Conservation (phyloP, 2,797 vertebrate species). For the Dermochelys coriacea region DNA sequence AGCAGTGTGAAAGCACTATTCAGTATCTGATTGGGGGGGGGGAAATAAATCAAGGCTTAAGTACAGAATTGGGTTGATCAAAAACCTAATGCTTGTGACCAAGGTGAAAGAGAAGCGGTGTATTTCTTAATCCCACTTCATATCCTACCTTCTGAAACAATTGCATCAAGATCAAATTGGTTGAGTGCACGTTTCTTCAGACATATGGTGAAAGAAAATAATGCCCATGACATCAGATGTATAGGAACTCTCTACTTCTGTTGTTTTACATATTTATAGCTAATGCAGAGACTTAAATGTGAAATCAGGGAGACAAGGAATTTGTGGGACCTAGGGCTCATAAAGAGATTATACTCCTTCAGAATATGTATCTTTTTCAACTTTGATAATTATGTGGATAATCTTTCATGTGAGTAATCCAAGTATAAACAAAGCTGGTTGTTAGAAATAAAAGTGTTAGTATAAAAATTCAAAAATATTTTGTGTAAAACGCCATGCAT, state of each 20-base stretch:
- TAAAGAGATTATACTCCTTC: not conserved
- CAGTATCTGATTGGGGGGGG: too few relatives aligned
- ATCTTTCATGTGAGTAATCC: not conserved
- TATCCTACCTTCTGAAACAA: constrained; percentile 66
- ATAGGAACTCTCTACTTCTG: constrained; percentile 38
- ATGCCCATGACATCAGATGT: constrained; percentile 4
- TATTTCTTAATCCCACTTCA: constrained; percentile 67
- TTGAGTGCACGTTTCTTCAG: constrained; percentile 44
- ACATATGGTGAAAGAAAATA: constrained; percentile 46
- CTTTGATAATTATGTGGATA: not conserved
- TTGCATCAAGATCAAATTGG: constrained; percentile 64
- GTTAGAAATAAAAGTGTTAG: not conserved
- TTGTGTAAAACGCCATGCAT: not conserved
- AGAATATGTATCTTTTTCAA: not conserved
- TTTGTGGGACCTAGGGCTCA: not conserved
- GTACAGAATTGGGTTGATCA: not conserved
- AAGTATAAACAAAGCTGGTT: not conserved
- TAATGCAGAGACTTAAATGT: not conserved
- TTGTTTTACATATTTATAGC: constrained; percentile 45
- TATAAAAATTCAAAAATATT: not conserved
- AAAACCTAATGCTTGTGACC: not conserved
- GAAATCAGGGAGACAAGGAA: constrained; percentile 11
- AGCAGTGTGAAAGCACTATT: not conserved
- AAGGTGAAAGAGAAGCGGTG: constrained; percentile 69
- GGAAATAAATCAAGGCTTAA: not conserved